Evolutionary conservation across 2,888 invertebrate species (phyloP).

Genomic region (Drosophila setosimentum): DNA sequence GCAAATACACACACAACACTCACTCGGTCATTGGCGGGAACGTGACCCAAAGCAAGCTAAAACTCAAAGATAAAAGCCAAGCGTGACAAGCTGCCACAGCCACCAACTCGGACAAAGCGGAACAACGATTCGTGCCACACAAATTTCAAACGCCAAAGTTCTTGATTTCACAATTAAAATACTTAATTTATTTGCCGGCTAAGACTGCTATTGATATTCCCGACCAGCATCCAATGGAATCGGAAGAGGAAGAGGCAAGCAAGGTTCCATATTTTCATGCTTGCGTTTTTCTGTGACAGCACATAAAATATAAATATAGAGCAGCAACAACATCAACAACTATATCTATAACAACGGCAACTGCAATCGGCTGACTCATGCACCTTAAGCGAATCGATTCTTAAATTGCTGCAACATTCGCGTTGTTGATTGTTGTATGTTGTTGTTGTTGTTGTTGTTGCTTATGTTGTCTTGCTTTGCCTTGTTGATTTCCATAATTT

Average conservation of each 20-base stretch:
- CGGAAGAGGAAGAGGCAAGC: slow-evolving; percentile 36
- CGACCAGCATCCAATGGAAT: slow-evolving; percentile 21
- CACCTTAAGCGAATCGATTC: slow-evolving; percentile 47
- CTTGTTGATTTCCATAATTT: slow-evolving; percentile 59
- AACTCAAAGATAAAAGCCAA: slow-evolving; percentile 49
- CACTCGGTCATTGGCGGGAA: slow-evolving; percentile 37
- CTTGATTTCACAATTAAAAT: slow-evolving; percentile 76
- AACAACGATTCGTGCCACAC: slow-evolving; percentile 61
- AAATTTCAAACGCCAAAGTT: slow-evolving; percentile 51
- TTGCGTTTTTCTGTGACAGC: slow-evolving; percentile 63
- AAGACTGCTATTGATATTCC: slow-evolving; percentile 45
- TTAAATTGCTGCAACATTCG: slow-evolving; percentile 43
- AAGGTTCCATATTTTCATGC: slow-evolving; percentile 58
- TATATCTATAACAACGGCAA: slow-evolving; percentile 14
- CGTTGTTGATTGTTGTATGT: slow-evolving; percentile 15
- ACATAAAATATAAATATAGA: slow-evolving; percentile 57
- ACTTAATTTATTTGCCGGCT: slow-evolving; percentile 65
- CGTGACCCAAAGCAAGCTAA: slow-evolving; percentile 52
- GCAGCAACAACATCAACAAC: slow-evolving; percentile 20
- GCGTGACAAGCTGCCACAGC: slow-evolving; percentile 59
- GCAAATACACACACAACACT: slow-evolving; percentile 10
- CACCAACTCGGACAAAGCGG: slow-evolving; percentile 17
- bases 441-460: slow-evolving; percentile 30
- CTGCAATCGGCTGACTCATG: slow-evolving; percentile 63
- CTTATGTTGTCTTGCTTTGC: slow-evolving; percentile 31